These are phyloP conservation scores for Ascidia mentula DNA, from an alignment of 23 tunicate species.

Conservation along the genomic window DNA sequence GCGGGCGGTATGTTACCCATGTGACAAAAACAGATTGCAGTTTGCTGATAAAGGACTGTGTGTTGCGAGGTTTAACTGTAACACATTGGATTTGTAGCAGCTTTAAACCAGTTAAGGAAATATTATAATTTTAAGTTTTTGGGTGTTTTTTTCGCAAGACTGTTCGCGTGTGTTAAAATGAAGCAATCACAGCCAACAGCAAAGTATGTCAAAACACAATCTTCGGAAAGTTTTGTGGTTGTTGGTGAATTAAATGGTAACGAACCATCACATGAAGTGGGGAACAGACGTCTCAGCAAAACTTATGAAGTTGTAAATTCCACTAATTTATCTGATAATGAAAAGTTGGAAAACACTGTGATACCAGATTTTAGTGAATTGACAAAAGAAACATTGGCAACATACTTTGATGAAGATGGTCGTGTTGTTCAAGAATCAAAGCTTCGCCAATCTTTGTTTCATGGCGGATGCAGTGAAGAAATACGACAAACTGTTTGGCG, in stretches of 20 bases:
- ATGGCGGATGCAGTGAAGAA: slow-evolving; percentile 40
- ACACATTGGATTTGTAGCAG: no score
- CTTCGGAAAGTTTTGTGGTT: slow-evolving; percentile 18
- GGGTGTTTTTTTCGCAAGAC: no score
- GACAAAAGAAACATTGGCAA: background rate
- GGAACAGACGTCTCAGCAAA: background rate
- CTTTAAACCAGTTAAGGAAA: no score
- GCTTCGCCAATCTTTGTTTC: slow-evolving; percentile 39
- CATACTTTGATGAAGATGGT: slow-evolving; percentile 44
- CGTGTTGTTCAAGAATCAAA: slow-evolving; percentile 38
- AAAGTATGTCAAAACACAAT: slow-evolving; percentile 1
- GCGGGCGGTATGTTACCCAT: no score
- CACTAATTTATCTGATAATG: background rate
- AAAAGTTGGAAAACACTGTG: background rate
- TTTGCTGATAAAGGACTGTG: no score
- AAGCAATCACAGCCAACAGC: background rate
- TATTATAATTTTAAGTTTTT: no score
- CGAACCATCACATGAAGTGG: background rate
- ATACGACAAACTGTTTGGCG: slow-evolving; percentile 45
- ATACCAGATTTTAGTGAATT: slow-evolving; percentile 18
- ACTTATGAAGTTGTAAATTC: slow-evolving; percentile 11
- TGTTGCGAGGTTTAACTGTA: no score
- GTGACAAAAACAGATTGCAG: no score
- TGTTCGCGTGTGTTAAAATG: no score
- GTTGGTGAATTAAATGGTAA: background rate